Conservation (phyloP, 2,797 vertebrate species). For the Limosa lapponica region DNA sequence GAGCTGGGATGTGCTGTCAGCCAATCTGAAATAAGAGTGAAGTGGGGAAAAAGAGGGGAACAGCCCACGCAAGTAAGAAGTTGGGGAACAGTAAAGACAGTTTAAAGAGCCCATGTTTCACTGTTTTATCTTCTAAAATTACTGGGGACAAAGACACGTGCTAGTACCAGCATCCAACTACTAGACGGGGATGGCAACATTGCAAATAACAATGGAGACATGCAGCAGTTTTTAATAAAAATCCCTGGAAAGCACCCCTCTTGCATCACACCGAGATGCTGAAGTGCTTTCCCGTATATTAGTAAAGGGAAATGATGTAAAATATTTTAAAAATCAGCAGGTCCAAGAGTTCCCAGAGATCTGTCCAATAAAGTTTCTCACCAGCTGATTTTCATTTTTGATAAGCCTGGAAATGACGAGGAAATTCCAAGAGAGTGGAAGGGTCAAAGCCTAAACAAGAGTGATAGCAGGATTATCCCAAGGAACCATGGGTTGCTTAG, state of each 20-base stretch:
- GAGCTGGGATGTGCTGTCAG: neutral
- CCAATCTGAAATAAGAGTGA: neutral
- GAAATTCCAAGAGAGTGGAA: slow-evolving; percentile 30
- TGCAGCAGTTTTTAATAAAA: neutral
- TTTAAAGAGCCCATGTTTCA: neutral
- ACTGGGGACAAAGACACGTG: neutral
- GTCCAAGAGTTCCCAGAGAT: neutral
- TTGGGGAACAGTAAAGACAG: neutral
- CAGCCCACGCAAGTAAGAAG: neutral
- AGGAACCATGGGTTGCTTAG: neutral
- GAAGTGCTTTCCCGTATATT: neutral
- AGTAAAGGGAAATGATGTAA: neutral
- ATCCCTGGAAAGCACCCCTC: neutral
- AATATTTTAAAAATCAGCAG: neutral
- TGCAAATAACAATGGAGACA: neutral
- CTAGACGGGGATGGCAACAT: neutral
- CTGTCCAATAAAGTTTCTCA: neutral
- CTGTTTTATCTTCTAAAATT: neutral
- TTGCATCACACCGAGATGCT: neutral
- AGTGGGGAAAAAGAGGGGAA: neutral
- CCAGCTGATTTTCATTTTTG: neutral
- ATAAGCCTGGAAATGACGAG: neutral
- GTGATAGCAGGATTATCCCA: neutral
- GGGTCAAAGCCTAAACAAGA: neutral
- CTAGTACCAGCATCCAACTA: neutral